Conservation (phyloP, 2,888 invertebrate genomes). For the Pterostichus niger region DNA sequence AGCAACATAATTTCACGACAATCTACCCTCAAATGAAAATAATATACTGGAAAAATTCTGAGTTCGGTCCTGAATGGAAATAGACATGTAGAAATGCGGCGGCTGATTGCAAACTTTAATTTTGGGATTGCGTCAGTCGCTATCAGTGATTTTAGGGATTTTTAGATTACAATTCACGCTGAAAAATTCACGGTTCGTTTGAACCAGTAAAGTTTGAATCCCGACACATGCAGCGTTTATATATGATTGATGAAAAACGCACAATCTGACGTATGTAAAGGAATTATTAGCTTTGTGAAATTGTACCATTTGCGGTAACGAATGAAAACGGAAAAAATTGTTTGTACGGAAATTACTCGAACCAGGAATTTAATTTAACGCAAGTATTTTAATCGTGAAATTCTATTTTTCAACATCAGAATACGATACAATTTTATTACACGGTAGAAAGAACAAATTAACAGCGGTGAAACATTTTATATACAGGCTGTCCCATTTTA, state of each 20-base stretch:
- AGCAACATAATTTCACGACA: background rate
- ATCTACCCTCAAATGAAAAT: background rate
- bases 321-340: conserved; percentile 19
- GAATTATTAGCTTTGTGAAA: conserved; percentile 48
- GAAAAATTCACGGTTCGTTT: conserved; percentile 44
- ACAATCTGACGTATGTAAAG: conserved; percentile 47
- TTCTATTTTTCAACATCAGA: no score
- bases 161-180: conserved; percentile 42
- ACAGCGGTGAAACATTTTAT: no score
- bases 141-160: conserved; percentile 26
- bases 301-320: conserved; percentile 17
- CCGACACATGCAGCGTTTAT: conserved; percentile 23
- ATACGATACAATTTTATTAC: background rate
- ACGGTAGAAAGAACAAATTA: background rate
- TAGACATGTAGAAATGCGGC: background rate
- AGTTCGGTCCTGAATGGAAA: background rate
- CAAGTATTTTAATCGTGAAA: conserved; percentile 25
- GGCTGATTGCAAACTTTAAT: conserved; percentile 48
- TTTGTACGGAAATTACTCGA: background rate
- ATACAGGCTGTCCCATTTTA: no score
- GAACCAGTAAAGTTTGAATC: conserved; percentile 47
- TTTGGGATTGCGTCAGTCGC: conserved; percentile 5
- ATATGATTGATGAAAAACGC: conserved; percentile 46
- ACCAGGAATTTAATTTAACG: conserved; percentile 21
- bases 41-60: background rate